These are phyloP conservation scores for Pocota personata DNA, from an alignment of 2,888 invertebrate genomes.

Conservation along the genomic window DNA sequence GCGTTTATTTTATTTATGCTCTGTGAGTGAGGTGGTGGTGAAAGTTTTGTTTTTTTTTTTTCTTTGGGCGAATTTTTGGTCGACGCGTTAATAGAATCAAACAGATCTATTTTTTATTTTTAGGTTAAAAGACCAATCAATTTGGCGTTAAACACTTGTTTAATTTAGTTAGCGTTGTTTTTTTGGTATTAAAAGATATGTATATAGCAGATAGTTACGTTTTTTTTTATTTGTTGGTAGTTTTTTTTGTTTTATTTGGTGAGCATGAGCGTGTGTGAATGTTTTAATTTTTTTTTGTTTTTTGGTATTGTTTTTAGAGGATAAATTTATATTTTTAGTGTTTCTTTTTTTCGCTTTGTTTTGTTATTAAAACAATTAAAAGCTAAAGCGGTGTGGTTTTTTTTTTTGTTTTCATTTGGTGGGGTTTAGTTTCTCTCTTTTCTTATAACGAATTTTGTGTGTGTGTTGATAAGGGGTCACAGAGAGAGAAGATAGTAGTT, in stretches of 20 bases:
- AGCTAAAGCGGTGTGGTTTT: conserved; percentile 66
- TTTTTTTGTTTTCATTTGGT: conserved; percentile 38
- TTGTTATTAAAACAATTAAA: conserved; percentile 41
- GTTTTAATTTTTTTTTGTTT: conserved; percentile 75
- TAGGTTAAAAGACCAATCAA: conserved; percentile 2
- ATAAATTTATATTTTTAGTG: conserved; percentile 16
- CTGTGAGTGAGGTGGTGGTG: conserved; percentile 28
- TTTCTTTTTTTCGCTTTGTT: conserved; percentile 26
- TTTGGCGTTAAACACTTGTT: not conserved
- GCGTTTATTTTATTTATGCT: conserved; percentile 9
- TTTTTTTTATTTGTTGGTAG: conserved; percentile 31
- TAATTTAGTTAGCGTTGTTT: not conserved
- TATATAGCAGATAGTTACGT: conserved; percentile 10
- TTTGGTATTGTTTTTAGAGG: not conserved
- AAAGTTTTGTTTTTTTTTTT: not conserved
- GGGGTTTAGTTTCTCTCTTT: conserved; percentile 67
- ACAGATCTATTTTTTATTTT: not conserved
- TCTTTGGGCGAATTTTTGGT: not conserved
- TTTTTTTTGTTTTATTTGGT: conserved; percentile 75
- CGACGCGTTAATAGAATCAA: not conserved
- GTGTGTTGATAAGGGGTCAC: conserved; percentile 58
- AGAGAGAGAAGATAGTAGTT: conserved; percentile 72
- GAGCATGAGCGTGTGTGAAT: conserved; percentile 84
- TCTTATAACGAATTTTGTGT: conserved; percentile 68
- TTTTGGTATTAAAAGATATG: conserved; percentile 2